Evolutionary conservation across 2,888 invertebrate species (phyloP).

Genomic region (Leptopilina drosophilae): DNA sequence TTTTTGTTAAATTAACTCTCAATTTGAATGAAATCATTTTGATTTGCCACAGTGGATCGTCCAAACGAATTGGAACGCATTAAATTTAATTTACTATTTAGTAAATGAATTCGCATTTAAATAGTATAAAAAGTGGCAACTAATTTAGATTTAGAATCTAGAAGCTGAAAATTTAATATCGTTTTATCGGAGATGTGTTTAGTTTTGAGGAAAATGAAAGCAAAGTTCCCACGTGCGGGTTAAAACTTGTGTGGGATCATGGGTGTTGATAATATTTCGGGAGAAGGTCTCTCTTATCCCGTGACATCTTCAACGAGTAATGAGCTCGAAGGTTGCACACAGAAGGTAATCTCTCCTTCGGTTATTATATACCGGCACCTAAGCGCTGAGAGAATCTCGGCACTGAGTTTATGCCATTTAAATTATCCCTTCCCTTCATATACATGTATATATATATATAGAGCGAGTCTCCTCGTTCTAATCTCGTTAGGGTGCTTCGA

Average conservation of each 20-base stretch:
- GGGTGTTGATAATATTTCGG: conserved; percentile 34
- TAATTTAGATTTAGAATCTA: no score
- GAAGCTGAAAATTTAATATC: no score
- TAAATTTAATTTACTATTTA: no score
- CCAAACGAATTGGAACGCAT: no score
- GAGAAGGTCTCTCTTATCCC: conserved; percentile 8
- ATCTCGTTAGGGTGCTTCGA: conserved; percentile 32
- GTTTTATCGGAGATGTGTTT: no score
- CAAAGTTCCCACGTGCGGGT: neutral
- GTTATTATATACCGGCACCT: conserved; percentile 36
- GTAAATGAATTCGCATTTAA: no score
- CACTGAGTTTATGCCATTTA: conserved; percentile 37
- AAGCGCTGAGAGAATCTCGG: conserved; percentile 13
- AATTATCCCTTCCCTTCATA: conserved; percentile 20
- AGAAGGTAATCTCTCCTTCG: conserved; percentile 41
- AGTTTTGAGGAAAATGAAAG: neutral
- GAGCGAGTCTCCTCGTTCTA: conserved; percentile 29
- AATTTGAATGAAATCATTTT: no score
- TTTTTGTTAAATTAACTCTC: no score
- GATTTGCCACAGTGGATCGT: no score
- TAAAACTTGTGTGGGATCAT: neutral
- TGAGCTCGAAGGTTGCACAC: conserved; percentile 30
- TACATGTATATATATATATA: no score
- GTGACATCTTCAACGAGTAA: conserved; percentile 39
- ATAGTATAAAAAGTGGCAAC: no score